Percentiles rank a stretch among this genome's conserved stretches.
Conservation (phyloP, 2,888 invertebrate genomes). For the Nycteola revayana region DNA sequence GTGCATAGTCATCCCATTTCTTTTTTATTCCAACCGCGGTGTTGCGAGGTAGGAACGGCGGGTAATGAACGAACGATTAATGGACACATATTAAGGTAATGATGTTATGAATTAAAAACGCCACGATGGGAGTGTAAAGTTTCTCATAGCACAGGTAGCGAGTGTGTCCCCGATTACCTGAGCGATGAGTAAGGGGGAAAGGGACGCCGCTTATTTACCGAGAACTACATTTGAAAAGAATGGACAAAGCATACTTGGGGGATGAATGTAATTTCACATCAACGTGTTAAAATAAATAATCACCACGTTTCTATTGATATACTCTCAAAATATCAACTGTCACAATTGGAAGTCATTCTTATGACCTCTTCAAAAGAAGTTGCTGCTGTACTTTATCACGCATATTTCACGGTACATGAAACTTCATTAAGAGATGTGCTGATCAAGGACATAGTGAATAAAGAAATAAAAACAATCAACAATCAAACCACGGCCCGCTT, state of each 20-base stretch:
- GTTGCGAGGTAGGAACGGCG: slow-evolving; percentile 44
- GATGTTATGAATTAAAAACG: slow-evolving; percentile 44
- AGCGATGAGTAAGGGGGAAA: slow-evolving; percentile 48
- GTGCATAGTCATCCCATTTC: slow-evolving; percentile 71
- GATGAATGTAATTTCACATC: slow-evolving; percentile 31
- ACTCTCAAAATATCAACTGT: not conserved
- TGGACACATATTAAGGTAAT: slow-evolving; percentile 27
- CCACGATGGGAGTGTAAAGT: slow-evolving; percentile 40
- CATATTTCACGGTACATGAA: slow-evolving; percentile 58
- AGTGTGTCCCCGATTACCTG: slow-evolving; percentile 67
- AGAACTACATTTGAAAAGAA: slow-evolving; percentile 67
- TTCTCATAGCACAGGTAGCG: slow-evolving; percentile 71
- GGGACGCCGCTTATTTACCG: slow-evolving; percentile 63
- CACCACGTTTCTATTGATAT: slow-evolving; percentile 18
- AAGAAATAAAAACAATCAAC: slow-evolving; percentile 48
- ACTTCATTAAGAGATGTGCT: slow-evolving; percentile 55
- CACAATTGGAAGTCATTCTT: not conserved
- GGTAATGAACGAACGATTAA: slow-evolving; percentile 27
- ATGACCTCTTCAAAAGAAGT: slow-evolving; percentile 11
- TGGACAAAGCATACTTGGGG: slow-evolving; percentile 45
- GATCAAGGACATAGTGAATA: slow-evolving; percentile 52
- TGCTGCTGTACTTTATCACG: slow-evolving; percentile 32
- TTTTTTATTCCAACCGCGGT: slow-evolving; percentile 67
- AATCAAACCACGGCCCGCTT: slow-evolving; percentile 37
- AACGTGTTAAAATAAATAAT: slow-evolving; percentile 19